Evolutionary conservation across 1,140 invertebrate genomes (phyloP), one percentile per base, ranked within the genome.

Genomic region (Argopecten irradians): DNA sequence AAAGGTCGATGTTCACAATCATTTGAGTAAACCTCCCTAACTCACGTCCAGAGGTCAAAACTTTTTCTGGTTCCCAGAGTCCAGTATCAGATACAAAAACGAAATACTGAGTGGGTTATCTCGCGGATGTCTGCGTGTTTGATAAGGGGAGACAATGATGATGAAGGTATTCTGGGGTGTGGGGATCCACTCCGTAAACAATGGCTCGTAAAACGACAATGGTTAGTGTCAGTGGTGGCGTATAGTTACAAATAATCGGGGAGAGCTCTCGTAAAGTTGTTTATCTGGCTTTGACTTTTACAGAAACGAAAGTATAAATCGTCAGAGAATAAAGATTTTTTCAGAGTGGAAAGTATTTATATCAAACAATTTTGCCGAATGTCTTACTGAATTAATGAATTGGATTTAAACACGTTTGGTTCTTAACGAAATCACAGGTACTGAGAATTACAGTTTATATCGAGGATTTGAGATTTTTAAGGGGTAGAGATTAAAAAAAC

Each of bases 131-230:
- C 55, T 71, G n/a, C 55, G 13, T 71, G 55, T 71, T 71, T 71
- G 55, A 71, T 71, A 71, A 71, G 28, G 55, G n/a, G 22, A 71
- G 55, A 71, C 55, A 71, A 71, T 71, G 55, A 71, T 71, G 55
- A 71, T 71, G 55, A n/a, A 71, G 22, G 55, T 71, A 71, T 71
- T 71, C 28, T 22, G n/a, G 55, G 55, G 55, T 71, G 55, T 71
- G 55, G 2, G 36, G 36, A 39, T 71, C 13, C 13, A n/a, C 13
- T 11, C 43, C 13, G 43, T 71, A 71, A 71, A 71, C 55, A 71
- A 71, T 71, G 22, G 55, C 19, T 71, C 55, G 55, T 71, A 71
- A 71, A 71, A 71, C 55, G 22, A n/a, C 22, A 71, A n/a, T 71
- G 55, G 55, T 71, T 71, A 71, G 16, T 28, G n/a, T 71, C 55